Percentiles rank a stretch among this genome's conserved stretches.
phyloP scores from a whole-genome alignment of 2,113 vertebrate species.

The Nesoenas mayeri region DNA sequence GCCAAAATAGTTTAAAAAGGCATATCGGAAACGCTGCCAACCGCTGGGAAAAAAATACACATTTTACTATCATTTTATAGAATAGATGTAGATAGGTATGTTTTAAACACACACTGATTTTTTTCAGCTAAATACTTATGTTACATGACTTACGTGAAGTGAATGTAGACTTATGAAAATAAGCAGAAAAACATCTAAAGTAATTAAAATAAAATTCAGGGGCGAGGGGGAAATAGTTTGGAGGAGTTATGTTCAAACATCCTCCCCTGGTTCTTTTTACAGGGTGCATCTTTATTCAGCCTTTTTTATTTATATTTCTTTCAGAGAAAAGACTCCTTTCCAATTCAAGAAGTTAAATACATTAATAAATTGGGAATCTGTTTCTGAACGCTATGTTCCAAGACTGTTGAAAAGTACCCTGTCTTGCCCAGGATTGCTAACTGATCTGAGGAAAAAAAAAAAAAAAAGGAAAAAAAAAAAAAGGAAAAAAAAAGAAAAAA shows the following conservation, averaged over 20 bases:
- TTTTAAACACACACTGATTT: not conserved
- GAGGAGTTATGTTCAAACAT: not conserved
- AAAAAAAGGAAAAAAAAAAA: too few relatives aligned
- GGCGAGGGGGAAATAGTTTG: not conserved
- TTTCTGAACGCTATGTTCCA: conserved; percentile 69
- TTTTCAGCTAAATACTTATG: not conserved
- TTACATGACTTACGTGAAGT: not conserved
- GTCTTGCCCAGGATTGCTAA: conserved; percentile 51
- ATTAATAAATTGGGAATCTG: conserved; percentile 52
- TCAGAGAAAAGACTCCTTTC: not conserved
- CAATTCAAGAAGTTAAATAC: conserved; percentile 64
- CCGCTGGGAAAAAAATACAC: not conserved
- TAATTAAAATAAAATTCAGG: not conserved
- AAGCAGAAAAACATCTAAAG: not conserved
- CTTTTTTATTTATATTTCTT: not conserved
- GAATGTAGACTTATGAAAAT: not conserved
- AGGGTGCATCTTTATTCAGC: not conserved
- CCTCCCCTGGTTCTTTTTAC: not conserved
- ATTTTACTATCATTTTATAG: not conserved
- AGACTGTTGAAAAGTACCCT: conserved; percentile 41
- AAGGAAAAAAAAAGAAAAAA: not conserved
- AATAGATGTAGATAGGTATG: not conserved
- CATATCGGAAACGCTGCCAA: not conserved
- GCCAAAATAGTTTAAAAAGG: conserved; percentile 26
- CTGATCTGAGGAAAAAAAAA: not conserved